Conservation (phyloP, 2,888 invertebrate genomes). For the Lepidocyrtinus sp. region DNA sequence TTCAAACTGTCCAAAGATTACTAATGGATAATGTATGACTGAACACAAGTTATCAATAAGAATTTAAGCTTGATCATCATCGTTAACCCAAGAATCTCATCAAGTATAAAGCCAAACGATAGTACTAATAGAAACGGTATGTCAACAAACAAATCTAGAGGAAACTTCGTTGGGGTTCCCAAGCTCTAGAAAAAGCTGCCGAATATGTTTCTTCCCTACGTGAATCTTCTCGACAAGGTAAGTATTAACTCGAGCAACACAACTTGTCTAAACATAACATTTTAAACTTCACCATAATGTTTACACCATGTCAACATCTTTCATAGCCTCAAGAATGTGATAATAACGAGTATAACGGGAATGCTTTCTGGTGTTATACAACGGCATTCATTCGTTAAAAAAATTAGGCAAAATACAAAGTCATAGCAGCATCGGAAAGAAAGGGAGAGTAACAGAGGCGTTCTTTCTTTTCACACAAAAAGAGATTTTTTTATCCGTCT, state of each 20-base stretch:
- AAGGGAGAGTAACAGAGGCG: neutral
- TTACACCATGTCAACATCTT: conserved; percentile 58
- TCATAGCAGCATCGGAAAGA: neutral
- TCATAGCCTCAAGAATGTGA: conserved; percentile 39
- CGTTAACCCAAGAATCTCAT: neutral
- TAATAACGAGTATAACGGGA: neutral
- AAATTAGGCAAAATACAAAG: too few relatives aligned
- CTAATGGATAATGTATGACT: neutral
- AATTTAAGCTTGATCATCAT: neutral
- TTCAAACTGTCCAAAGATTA: too few relatives aligned
- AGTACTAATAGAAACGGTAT: neutral
- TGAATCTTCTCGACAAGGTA: neutral
- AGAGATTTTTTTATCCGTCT: neutral
- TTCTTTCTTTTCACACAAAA: neutral
- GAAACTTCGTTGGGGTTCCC: neutral
- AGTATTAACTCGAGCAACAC: conserved; percentile 19
- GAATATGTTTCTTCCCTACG: neutral
- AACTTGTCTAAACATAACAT: conserved; percentile 58
- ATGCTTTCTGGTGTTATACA: neutral
- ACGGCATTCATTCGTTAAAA: neutral
- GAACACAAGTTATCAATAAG: neutral
- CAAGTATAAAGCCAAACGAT: neutral
- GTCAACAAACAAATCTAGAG: too few relatives aligned
- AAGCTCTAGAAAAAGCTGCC: too few relatives aligned
- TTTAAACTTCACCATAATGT: conserved; percentile 49